Evolutionary conservation across 1,140 invertebrate species (phyloP), one percentile per base, ranked within the genome.

Genomic region (Nasonia longicornis): DNA sequence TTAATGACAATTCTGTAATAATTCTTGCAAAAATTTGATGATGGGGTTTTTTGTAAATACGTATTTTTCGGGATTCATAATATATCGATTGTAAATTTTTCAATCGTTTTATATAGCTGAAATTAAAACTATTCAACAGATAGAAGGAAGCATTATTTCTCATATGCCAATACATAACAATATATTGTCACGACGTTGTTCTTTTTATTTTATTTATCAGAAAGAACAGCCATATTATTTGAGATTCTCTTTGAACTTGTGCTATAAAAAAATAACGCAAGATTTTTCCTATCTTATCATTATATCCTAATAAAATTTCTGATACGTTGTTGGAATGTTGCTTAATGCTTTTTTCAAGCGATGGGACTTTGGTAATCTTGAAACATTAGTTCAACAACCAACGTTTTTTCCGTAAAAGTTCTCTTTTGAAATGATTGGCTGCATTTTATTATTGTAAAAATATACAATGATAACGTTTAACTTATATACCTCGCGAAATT

Each of bases 181-280:
- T 71, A 69, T 69, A 70, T 78, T 78, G 45, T 66, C 67, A 52
- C 4, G 52, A 71, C 26, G 45, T 38, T 71, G 11, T 20, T 70
- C 63, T 48, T 29, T 77, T 77, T 31, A 45, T 70, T 71, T 31
- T 26, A 31, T 22, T 79, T 63, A n/a, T 58, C 11, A 12, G 20
- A 8, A 58, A 42, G 14, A 78, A 58, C 42, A 58, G 35, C 22
- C 35, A 29, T 7, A 7, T 42, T 14, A 6, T 71, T 22, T 67
- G 38, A 77, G 10, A 70, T 74, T 74, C 29, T 45, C 31, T 58
- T 31, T 63, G 14, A 70, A 71, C 8, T 31, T 38, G 4, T 69
- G 20, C 64, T 72, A 26, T 72, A 72, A 7, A 79, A 79, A 45
- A 72, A 58, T 78, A 70, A 69, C 16, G 20, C 52, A 58, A 20